Evolutionary conservation across 2,113 vertebrate species (phyloP), one percentile per base, ranked within the genome.

Genomic region (Lucifuga dentata): DNA sequence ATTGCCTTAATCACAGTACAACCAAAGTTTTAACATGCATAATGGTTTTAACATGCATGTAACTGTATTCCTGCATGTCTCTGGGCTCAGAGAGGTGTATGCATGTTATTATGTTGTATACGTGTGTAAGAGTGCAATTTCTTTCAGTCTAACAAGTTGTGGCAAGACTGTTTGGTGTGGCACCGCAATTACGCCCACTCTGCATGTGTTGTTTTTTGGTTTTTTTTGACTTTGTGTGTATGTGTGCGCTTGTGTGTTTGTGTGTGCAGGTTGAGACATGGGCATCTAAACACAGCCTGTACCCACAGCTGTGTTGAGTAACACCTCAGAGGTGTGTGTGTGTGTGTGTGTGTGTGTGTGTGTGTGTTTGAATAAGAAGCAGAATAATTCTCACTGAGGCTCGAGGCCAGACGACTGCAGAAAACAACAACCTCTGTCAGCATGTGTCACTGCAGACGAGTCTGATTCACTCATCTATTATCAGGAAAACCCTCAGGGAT

Each of bases 231-330:
- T 84, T 32, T 73, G 56, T 52, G 44, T 49, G 58, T 40, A 5
- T 62, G 45, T 53, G 26, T 43, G 24, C 40, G 44, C 35, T 15
- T 45, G 39, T 36, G 29, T 48, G 24, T 64, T 52, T 59, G 51
- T 62, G 64, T 80, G 65, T 70, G 32, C 93, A 91, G 81, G 89
- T 93, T 81, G 74, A 81, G 85, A 90, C 91, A 87, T 9, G 11
- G 80, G 58, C 75, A 87, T 82, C 79, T 79, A 88, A 91, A 89
- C 83, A 90, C 85, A 78, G 56, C 63, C 72, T 89, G 83, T 91
- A 90, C 70, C 35, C 68, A 67, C 78, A 87, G 80, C 72, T 72
- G 68, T 68, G 67, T 91, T 90, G 83, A 77, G 87, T 83, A 92
- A 86, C 68, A 78, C 51, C 36, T 68, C 59, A 43, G 55, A 57